Evolutionary conservation across 2,888 invertebrate genomes (phyloP).

Genomic region (Latrodectus hesperus): DNA sequence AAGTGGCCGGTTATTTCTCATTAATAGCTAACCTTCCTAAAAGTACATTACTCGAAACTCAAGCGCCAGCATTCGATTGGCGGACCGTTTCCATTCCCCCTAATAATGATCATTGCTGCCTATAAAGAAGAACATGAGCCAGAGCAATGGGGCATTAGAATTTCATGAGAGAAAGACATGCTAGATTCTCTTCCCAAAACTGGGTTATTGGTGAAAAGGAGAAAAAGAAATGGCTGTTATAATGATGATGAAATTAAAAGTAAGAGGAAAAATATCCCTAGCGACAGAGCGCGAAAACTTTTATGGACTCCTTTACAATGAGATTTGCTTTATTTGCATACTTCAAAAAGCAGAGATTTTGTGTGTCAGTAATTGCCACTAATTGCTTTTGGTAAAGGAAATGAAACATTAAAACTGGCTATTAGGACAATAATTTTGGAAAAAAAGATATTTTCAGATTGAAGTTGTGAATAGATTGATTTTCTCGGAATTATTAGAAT

Average conservation of each 20-base stretch:
- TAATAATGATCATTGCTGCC: not conserved
- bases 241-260: constrained; percentile 39
- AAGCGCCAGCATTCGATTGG: no score
- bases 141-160: constrained; percentile 29
- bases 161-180: constrained; percentile 39
- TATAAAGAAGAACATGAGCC: constrained; percentile 8
- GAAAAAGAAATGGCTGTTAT: constrained; percentile 10
- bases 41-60: no score
- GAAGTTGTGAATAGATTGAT: no score
- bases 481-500: no score
- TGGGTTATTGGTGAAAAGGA: constrained; percentile 6
- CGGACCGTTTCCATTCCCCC: no score
- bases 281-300: constrained; percentile 31
- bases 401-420: no score
- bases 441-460: no score
- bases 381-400: constrained; percentile 18
- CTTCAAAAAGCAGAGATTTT: not conserved
- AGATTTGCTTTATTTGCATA: constrained; percentile 33
- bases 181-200: not conserved
- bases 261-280: constrained; percentile 12
- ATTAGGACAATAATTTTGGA: no score
- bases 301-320: constrained; percentile 36
- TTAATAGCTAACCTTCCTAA: no score
- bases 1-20: no score
- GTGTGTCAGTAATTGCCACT: constrained; percentile 30